Conservation (phyloP, 2,888 invertebrate species). For the Catocala nupta region DNA sequence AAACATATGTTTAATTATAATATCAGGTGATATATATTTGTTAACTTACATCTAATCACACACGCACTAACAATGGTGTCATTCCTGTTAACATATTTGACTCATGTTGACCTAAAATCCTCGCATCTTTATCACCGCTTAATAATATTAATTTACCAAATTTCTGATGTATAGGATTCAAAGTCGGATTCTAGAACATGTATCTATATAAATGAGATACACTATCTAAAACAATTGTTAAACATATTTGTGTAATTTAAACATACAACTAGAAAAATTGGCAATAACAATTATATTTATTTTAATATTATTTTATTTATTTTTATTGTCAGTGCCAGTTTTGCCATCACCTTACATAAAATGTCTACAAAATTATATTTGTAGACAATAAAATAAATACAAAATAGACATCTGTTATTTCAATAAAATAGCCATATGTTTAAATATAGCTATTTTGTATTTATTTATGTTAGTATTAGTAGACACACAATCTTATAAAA, state of each 20-base stretch:
- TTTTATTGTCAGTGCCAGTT: conserved; percentile 57
- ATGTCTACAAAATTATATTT: conserved; percentile 61
- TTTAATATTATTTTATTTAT: neutral
- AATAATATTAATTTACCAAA: neutral
- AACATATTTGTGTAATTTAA: conserved; percentile 66
- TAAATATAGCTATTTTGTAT: conserved; percentile 47
- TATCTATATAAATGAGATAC: conserved; percentile 48
- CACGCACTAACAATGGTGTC: conserved; percentile 78
- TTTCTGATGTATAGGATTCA: conserved; percentile 35
- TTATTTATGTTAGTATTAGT: conserved; percentile 63
- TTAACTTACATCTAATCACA: conserved; percentile 71
- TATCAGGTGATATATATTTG: conserved; percentile 54
- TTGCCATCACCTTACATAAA: conserved; percentile 75
- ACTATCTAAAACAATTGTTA: conserved; percentile 61
- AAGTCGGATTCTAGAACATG: conserved; percentile 46
- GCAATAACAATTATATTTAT: conserved; percentile 42
- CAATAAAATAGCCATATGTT: neutral
- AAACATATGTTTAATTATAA: conserved; percentile 5
- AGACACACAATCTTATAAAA: conserved; percentile 72
- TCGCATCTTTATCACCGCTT: conserved; percentile 10
- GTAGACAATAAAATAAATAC: conserved; percentile 47
- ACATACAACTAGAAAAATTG: conserved; percentile 71
- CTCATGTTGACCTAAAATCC: conserved; percentile 45
- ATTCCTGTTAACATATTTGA: conserved; percentile 74
- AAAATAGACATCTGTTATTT: conserved; percentile 28